Conservation (phyloP, 2,113 vertebrate species). For the Apteryx mantelli region DNA sequence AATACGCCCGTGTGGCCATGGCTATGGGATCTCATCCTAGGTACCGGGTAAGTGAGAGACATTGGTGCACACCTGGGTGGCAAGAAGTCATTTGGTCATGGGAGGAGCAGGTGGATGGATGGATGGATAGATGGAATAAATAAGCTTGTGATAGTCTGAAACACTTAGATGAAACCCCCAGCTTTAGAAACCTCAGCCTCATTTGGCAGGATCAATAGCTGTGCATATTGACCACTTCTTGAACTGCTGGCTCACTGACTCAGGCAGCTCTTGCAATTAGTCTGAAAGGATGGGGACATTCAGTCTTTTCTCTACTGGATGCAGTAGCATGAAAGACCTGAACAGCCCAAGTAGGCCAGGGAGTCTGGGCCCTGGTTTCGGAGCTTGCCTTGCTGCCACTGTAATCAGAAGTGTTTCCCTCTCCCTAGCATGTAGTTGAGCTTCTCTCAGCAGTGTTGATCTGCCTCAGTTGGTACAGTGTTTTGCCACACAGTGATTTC, state of each 20-base stretch:
- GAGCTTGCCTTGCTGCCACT: background rate
- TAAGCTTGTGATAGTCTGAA: accelerated
- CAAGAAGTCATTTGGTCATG: accelerated
- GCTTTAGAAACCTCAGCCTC: background rate
- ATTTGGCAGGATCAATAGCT: accelerated
- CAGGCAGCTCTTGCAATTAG: accelerated
- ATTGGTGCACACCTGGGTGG: background rate
- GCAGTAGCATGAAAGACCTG: background rate
- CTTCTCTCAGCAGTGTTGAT: background rate
- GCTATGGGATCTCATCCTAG: conserved; percentile 87
- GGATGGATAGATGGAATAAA: background rate
- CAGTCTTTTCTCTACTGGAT: background rate
- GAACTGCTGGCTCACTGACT: background rate
- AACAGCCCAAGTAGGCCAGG: background rate
- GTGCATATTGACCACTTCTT: accelerated
- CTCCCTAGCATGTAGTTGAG: accelerated
- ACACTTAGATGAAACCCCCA: accelerated
- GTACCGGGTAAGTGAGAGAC: conserved; percentile 83
- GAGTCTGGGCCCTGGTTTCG: background rate
- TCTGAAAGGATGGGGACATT: background rate
- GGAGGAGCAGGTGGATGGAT: background rate
- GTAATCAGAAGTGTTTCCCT: background rate
- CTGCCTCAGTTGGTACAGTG: conserved; percentile 28
- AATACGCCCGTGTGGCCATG: conserved; percentile 92
- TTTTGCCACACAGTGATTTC: background rate